Evolutionary conservation across 2,797 vertebrate species (phyloP).

Genomic region (Phataginus tricuspis): DNA sequence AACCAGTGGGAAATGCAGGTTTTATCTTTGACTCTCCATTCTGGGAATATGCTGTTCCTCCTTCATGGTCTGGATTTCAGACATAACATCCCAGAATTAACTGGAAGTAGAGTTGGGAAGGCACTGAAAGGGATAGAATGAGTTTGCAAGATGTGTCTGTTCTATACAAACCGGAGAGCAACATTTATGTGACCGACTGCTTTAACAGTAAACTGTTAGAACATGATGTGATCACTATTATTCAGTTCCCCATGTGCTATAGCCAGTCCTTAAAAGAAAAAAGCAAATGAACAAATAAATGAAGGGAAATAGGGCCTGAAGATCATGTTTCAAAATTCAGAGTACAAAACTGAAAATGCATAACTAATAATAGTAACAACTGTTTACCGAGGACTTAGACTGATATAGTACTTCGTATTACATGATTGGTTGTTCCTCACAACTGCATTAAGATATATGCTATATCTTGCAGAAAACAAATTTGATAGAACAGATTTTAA

Average conservation of each 20-base stretch:
- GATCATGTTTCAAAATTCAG: slow-evolving; percentile 32
- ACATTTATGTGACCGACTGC: neutral
- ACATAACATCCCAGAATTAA: neutral
- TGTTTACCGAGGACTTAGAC: neutral
- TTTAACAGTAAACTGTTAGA: neutral
- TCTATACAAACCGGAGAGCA: neutral
- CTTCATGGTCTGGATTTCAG: neutral
- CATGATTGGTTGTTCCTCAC: neutral
- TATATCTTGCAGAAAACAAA: slow-evolving; percentile 34
- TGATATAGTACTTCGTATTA: neutral
- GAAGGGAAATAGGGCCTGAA: neutral
- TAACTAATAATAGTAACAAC: slow-evolving; percentile 10
- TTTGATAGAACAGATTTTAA: slow-evolving; percentile 38
- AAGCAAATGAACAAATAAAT: neutral
- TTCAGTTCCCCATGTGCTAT: neutral
- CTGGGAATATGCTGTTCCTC: neutral
- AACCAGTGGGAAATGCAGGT: neutral
- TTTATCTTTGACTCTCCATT: neutral
- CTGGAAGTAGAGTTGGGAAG: neutral
- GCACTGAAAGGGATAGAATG: neutral
- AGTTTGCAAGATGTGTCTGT: neutral
- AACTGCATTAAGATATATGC: neutral
- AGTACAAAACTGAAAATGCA: slow-evolving; percentile 15
- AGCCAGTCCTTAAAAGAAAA: neutral
- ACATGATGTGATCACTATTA: neutral